Evolutionary conservation across 2,113 vertebrate genomes (phyloP).

Genomic region (Periophthalmus modestus): DNA sequence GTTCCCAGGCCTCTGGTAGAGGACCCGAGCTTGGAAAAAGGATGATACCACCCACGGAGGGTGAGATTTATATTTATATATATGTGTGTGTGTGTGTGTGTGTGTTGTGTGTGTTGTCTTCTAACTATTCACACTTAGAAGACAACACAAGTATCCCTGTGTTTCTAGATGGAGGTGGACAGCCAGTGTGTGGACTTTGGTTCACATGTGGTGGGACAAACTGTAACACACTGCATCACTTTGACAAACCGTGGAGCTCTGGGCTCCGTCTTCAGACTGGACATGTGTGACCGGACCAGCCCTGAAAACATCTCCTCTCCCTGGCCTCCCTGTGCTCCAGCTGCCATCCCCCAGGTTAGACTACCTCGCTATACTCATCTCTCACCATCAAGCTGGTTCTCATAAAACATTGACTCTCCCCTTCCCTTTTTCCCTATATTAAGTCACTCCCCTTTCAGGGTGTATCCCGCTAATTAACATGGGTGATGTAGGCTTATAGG

Average conservation of each 20-base stretch:
- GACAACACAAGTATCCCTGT: neutral
- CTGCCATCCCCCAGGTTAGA: constrained; percentile 60
- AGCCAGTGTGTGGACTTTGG: constrained; percentile 87
- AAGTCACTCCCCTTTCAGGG: too few species aligned
- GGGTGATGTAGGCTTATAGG: too few species aligned
- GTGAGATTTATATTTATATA: too few species aligned
- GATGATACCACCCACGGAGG: too few species aligned
- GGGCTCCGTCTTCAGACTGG: constrained; percentile 80
- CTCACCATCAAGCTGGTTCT: too few species aligned
- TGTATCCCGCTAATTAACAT: too few species aligned
- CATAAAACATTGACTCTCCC: too few species aligned
- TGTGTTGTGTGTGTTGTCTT: neutral
- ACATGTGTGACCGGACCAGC: constrained; percentile 40
- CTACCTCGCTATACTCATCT: neutral
- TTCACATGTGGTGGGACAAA: constrained; percentile 87
- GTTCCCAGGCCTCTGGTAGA: too few species aligned
- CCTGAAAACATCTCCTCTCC: constrained; percentile 31
- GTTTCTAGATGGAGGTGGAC: constrained; percentile 85
- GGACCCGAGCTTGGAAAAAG: too few species aligned
- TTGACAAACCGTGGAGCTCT: constrained; percentile 88
- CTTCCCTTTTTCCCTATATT: too few species aligned
- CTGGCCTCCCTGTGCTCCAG: constrained; percentile 28
- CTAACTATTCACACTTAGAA: too few species aligned
- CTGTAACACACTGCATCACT: constrained; percentile 80
- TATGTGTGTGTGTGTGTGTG: neutral